Base-by-base conservation (phyloP, 2,797 vertebrate genomes). In the Dendrocincla fuliginosa region DNA sequence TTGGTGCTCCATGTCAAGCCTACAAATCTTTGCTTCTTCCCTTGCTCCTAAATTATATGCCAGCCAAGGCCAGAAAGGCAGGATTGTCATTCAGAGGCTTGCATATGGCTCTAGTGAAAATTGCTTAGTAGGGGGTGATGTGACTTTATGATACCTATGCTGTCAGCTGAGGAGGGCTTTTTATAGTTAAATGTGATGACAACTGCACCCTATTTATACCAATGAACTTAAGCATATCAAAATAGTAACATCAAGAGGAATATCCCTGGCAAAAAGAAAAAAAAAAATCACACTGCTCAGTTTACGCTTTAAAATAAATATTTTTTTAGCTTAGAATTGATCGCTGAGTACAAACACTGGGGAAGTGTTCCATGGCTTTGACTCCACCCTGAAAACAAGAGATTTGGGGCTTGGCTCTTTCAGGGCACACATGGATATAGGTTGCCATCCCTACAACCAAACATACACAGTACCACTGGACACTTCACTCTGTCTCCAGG, bases 191-290 rank as follows among this genome's bases (percentile, higher is more conserved):
- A 88, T 84, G 89, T 90, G 95, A 93, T 85, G 84, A 90, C 97
- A 97, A 96, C 96, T 97, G 97, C n/a, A 41, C 89, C 89, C 97
- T 97, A 97, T 97, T 97, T 97, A 97, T 97, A 97, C 70, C 90
- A 56, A n/a, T 90, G 60, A 53, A 94, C 90, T 87, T 95, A 87
- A 18, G 46, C 24, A 0, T 87, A 96, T 97, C 80, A 88, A 79
- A 97, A 97, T 97, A 95, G 89, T 52, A 90, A 96, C 96, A 70
- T 57, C 88, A 46, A 91, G 91, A 96, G 93, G 82, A 95, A 92
- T 95, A 95, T 74, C 92, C 94, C 28, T 5, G 68, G 87, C 81
- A 92, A 90, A 95, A 68, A 87, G n/a, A 56, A 85, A 88, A 94
- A 90, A 95, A 55, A 84, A 56, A 85, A 87, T 82, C 93, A 37